These are phyloP conservation scores for Bradypus variegatus DNA, from an alignment of 2,797 vertebrate species.

Conservation along the genomic window DNA sequence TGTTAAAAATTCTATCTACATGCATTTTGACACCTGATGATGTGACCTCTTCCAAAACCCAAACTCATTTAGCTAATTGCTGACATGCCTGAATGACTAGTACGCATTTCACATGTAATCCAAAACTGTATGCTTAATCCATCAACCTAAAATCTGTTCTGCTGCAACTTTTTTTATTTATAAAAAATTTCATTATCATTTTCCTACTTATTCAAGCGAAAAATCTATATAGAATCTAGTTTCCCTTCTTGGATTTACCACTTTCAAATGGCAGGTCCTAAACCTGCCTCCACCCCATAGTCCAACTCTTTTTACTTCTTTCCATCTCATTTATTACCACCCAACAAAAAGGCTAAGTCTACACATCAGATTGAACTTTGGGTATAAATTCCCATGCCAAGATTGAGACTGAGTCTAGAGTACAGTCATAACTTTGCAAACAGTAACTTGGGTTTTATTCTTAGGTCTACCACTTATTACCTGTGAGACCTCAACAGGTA, in stretches of 20 bases:
- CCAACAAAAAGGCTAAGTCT: not conserved
- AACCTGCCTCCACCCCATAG: not conserved
- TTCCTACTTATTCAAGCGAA: not conserved
- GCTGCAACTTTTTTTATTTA: not conserved
- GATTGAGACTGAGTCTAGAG: not conserved
- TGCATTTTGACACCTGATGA: not conserved
- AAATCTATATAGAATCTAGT: not conserved
- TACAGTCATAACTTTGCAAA: not conserved
- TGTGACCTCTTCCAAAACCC: not conserved
- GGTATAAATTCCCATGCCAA: not conserved
- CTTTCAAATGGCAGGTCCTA: not conserved
- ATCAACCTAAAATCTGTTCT: too few relatives aligned
- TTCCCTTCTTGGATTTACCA: not conserved
- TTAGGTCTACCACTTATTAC: not conserved
- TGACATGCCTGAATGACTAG: too few relatives aligned
- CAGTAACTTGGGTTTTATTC: not conserved
- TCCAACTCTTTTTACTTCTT: not conserved
- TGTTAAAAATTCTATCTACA: not conserved
- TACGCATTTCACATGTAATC: too few relatives aligned
- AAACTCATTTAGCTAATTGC: not conserved
- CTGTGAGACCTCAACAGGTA: not conserved
- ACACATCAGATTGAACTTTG: not conserved
- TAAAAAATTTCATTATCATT: not conserved
- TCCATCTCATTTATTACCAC: not conserved
- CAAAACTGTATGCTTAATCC: too few relatives aligned